Evolutionary conservation across 1,140 invertebrate genomes (phyloP), one percentile per base, ranked within the genome.

Genomic region (Zophobas morio): DNA sequence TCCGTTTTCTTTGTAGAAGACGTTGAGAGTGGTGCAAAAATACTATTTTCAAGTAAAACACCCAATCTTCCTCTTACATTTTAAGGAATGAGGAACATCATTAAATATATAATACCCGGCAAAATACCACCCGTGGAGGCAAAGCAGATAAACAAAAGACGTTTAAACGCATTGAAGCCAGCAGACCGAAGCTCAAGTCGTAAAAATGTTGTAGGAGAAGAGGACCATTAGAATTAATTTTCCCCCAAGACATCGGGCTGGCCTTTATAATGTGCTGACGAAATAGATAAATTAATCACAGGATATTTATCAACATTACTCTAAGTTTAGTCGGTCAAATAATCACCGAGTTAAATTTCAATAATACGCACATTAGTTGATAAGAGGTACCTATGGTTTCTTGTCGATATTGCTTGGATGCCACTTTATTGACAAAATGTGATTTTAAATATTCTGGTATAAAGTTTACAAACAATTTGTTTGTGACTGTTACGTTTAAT

Each of bases 91-190:
- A 51, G 6, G 49, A 20, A 51, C 2, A 20, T 2, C 6, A 51
- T n/a, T 51, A 20, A 5, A 51, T 2, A 4, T 2, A 20, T 2
- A 42, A 47, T 39, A 35, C 2, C 63, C 46, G 39, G 20, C 8
- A 63, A 63, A 8, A 20, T 63, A 63, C 2, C 54, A 37, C 32
- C 8, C 8, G n/a, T 63, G 39, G 8, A 33, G 2, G 34, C 34
- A 70, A 5, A 39, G 40, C n/a, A 39, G 1, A 70, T 70, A 40
- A 8, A 36, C 2, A 70, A 42, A 70, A 5, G 37, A 70, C 20
- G n/a, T 35, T 63, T 32, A 35, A 63, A 63, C 8, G 5, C 8
- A 47, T 70, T 47, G 1, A 70, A 33, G 63, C 8, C 5, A 37
- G 8, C 6, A 42, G 34, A 37, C 1, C 8, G 46, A 1, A 8